Base-by-base conservation (phyloP, 2,888 invertebrate species). In the Ypsolopha scabrella region DNA sequence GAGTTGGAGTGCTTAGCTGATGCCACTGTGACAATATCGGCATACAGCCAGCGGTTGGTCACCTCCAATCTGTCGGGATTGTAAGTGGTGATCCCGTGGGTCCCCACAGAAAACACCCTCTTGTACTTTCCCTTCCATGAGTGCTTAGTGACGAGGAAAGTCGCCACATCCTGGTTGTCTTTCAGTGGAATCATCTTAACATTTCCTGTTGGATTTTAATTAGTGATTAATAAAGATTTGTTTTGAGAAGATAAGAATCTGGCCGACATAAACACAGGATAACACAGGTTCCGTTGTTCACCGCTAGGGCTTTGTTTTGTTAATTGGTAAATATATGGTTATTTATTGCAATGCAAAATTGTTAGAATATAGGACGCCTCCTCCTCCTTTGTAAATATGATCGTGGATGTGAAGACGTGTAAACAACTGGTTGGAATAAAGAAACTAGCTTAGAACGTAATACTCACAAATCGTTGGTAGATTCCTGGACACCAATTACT, bases 91-190 rank as follows among this genome's bases (percentile, higher is more conserved):
- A 99, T 94, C 37, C 98, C 98, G 72, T 92, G 91, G 41, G 96
- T 94, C 51, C 99, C 99, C 68, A 99, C 92, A 7, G 99, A 97
- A 75, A 99, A 96, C 67, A 99, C 95, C 63, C 99, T 89, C 79
- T 97, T 98, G 85, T 99, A 99, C 93, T 96, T 98, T 75, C 99
- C 99, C 80, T 97, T 98, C 99, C 99, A 99, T 34, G 95, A 97
- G 79, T 98, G 97, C 86, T 99, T 99, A 38, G 95, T 97, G 70
- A 98, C 97, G 70, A 96, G 91, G 87, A 96, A 99, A 73, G 98
- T 98, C 60, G 96, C 95, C 74, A 98, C 90, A 91, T 99, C 99
- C 70, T 94, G 92, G 88, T 98, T 98, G 82, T 97, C 96, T 87
- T 94, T 93, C 73, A 95, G 86, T 61, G 92, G 92, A 88, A 90